Conservation (phyloP, 2,797 vertebrate species). For the Sphaeramia orbicularis region DNA sequence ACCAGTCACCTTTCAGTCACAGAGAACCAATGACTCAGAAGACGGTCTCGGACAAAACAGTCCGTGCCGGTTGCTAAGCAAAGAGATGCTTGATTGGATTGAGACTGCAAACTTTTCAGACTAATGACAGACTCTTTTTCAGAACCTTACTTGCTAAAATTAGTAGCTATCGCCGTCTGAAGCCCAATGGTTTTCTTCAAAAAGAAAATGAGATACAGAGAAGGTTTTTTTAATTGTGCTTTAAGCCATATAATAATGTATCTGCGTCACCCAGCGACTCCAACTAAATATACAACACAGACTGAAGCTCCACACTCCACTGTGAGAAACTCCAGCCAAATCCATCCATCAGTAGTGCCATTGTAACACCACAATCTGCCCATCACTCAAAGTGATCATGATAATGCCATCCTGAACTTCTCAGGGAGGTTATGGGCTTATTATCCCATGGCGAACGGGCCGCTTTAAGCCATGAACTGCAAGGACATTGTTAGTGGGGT, state of each 20-base stretch:
- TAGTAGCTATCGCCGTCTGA: slow-evolving; percentile 61
- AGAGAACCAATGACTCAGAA: slow-evolving; percentile 71
- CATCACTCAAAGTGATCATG: slow-evolving; percentile 78
- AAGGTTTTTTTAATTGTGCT: slow-evolving; percentile 33
- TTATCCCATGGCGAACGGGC: slow-evolving; percentile 79
- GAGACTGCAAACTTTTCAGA: slow-evolving; percentile 58
- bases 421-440: slow-evolving; percentile 78
- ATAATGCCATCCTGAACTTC: slow-evolving; percentile 82
- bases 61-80: slow-evolving; percentile 57
- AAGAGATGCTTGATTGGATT: slow-evolving; percentile 70
- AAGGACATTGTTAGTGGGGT: slow-evolving; percentile 86
- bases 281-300: slow-evolving; percentile 33
- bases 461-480: slow-evolving; percentile 80
- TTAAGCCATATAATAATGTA: slow-evolving; percentile 42
- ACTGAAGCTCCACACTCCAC: slow-evolving; percentile 6
- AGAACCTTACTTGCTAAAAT: slow-evolving; percentile 66
- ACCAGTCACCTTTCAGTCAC: slow-evolving; percentile 78
- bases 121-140: slow-evolving; percentile 75
- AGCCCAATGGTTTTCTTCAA: slow-evolving; percentile 46
- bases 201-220: slow-evolving; percentile 51
- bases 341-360: slow-evolving; percentile 52
- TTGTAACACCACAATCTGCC: slow-evolving; percentile 66
- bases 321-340: slow-evolving; percentile 44
- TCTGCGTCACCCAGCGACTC: slow-evolving; percentile 44
- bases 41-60: slow-evolving; percentile 68